Percentiles rank a stretch among this genome's conserved stretches.
Conservation (phyloP, 1,140 invertebrate species). For the Trichonephila clavipes region DNA sequence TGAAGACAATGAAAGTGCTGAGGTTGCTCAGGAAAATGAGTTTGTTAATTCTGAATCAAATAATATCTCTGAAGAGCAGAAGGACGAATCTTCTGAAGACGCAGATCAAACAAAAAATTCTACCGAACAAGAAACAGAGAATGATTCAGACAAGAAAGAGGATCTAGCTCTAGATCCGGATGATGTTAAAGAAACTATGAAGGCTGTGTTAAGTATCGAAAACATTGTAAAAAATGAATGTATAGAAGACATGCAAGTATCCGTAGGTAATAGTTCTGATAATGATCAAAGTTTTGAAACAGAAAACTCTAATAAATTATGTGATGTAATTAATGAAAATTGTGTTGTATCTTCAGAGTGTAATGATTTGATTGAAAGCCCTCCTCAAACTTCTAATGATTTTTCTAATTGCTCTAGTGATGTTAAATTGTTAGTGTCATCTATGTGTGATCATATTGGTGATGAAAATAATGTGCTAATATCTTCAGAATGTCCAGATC, state of each 20-base stretch:
- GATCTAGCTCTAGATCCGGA: neutral
- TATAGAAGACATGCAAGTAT: neutral
- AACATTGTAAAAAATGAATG: neutral
- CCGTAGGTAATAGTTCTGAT: neutral
- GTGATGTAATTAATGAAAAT: neutral
- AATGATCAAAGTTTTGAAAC: conserved; percentile 16
- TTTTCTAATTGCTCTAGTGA: conserved; percentile 57
- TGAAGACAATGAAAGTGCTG: neutral
- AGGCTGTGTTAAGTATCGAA: conserved; percentile 8
- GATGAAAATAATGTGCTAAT: neutral
- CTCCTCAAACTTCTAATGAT: conserved; percentile 2
- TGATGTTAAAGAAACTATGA: neutral
- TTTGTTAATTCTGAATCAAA: neutral
- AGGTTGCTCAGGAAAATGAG: neutral
- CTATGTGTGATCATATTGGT: conserved; percentile 69
- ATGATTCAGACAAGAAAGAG: neutral
- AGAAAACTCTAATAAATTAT: conserved; percentile 13
- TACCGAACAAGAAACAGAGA: neutral
- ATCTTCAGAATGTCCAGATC: neutral
- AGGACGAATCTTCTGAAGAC: neutral
- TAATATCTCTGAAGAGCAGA: neutral
- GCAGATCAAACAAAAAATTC: neutral
- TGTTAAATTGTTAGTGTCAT: conserved; percentile 57
- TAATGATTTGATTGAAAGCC: conserved; percentile 17
- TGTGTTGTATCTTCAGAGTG: conserved; percentile 34